Evolutionary conservation across 2,888 invertebrate species (phyloP), one percentile per base, ranked within the genome.

Genomic region (Parascotia fuliginaria): DNA sequence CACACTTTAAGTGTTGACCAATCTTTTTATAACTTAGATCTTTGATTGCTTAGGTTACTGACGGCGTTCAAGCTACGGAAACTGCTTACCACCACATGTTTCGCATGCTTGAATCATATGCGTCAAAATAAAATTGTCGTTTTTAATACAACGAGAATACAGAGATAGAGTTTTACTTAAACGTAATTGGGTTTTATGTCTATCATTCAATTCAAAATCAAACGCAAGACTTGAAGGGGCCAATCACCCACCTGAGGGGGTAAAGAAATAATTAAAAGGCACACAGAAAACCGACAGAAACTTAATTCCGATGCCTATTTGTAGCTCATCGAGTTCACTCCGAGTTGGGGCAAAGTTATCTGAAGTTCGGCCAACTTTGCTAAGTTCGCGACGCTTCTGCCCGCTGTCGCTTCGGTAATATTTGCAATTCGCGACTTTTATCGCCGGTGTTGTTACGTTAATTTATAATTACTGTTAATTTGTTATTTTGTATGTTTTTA

Each of bases 211-310:
- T 75, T 74, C 54, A 70, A 77, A 79, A 80, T 79, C 80, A 79
- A 75, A 76, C 76, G 77, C 60, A 64, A 53, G 63, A 60, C 69
- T 65, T 64, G 42, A 63, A 62, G 75, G 76, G 79, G 60, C 71
- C 70, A 74, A 81, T 83, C 79, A 71, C 75, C 74, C 75, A 58
- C 87, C 85, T 87, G 85, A 19, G 83, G 75, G 81, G 83, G 69
- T 74, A 70, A 65, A 78, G 83, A 83, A 88, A 91, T 92, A 91
- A 92, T 92, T 92, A 92, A 91, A 92, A 91, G 90, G 87, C 87
- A 80, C 75, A 83, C 85, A 77, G 87, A 81, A 85, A 86, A 83
- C 82, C 62, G 82, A 74, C 77, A 73, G 79, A 77, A 87, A 90
- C 89, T 89, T 86, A 83, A 87, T 87, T 84, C 84, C 85, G 83